Percentiles rank a stretch among this genome's conserved stretches.
Evolutionary conservation across 1,140 invertebrate genomes (phyloP).

Genomic region (Cardiocondyla obscurior): DNA sequence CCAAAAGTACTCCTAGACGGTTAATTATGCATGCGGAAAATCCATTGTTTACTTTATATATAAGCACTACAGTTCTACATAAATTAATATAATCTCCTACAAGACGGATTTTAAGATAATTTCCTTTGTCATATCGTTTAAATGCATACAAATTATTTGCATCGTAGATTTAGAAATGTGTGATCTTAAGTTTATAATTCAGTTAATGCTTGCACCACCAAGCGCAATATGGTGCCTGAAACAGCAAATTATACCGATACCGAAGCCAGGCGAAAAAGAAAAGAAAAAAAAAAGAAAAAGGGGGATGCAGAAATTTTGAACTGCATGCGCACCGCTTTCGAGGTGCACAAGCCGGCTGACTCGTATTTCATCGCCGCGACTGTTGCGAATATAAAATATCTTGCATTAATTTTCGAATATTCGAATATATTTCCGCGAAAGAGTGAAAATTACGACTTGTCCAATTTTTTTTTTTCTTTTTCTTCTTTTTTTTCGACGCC

Average conservation of each 20-base stretch:
- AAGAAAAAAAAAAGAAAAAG: too few species aligned
- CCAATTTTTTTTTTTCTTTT: not conserved
- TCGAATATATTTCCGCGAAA: constrained; percentile 46
- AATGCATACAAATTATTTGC: not conserved
- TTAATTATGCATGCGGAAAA: constrained; percentile 22
- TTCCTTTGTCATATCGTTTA: not conserved
- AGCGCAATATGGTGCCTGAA: too few species aligned
- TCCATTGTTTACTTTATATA: not conserved
- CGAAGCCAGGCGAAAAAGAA: not conserved
- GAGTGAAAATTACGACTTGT: constrained; percentile 38
- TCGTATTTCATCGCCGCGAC: constrained; percentile 36
- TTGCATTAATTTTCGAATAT: constrained; percentile 55
- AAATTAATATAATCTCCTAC: constrained; percentile 3
- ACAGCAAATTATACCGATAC: not conserved
- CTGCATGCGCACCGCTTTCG: not conserved
- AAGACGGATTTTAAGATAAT: not conserved
- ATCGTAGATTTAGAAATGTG: not conserved
- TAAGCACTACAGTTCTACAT: not conserved
- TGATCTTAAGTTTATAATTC: not conserved
- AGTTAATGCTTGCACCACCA: not conserved
- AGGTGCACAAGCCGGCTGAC: not conserved
- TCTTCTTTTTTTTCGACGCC: too few species aligned
- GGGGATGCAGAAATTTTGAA: constrained; percentile 9
- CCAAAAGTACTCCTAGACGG: not conserved
- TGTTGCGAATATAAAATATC: constrained; percentile 51